phyloP scores from a whole-genome alignment of 1,140 invertebrate genomes.

The Drosophila parabipectinata region DNA sequence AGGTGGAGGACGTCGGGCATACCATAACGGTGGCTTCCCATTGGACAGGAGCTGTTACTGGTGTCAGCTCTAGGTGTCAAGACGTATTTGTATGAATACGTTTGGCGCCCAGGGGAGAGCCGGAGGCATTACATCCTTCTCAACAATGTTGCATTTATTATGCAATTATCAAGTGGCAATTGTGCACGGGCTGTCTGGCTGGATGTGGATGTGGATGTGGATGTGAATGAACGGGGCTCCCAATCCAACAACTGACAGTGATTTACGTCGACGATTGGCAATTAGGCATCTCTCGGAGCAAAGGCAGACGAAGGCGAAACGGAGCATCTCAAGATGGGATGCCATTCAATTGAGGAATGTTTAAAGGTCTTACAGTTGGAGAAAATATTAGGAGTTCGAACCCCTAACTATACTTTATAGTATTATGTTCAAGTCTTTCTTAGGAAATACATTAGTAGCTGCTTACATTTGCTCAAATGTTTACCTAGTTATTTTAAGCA shows the following conservation, averaged over 20 bases:
- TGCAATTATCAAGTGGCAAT: constrained; percentile 79
- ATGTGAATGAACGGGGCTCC: constrained; percentile 11
- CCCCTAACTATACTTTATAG: not conserved
- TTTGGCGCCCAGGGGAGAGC: no score
- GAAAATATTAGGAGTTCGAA: constrained; percentile 1
- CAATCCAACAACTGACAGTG: constrained; percentile 64
- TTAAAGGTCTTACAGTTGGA: constrained; percentile 6
- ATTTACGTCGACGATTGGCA: constrained; percentile 81
- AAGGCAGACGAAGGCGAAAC: constrained; percentile 14
- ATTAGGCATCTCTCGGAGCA: constrained; percentile 53
- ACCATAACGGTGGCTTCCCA: constrained; percentile 15
- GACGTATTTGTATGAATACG: constrained; percentile 66
- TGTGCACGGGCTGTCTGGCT: constrained; percentile 22
- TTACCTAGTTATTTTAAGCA: not conserved
- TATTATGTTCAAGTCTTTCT: no score
- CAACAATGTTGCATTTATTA: constrained; percentile 80
- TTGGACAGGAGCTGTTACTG: constrained; percentile 29
- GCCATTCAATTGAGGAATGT: constrained; percentile 59
- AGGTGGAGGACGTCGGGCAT: not conserved
- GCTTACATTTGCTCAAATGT: not conserved
- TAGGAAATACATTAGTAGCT: not conserved
- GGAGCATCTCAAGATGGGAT: constrained; percentile 57
- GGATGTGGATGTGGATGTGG: constrained; percentile 24
- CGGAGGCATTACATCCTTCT: constrained; percentile 35
- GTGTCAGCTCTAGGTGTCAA: constrained; percentile 67